Evolutionary conservation across 2,113 vertebrate species (phyloP), one percentile per base, ranked within the genome.

Genomic region (Nettapus auritus): DNA sequence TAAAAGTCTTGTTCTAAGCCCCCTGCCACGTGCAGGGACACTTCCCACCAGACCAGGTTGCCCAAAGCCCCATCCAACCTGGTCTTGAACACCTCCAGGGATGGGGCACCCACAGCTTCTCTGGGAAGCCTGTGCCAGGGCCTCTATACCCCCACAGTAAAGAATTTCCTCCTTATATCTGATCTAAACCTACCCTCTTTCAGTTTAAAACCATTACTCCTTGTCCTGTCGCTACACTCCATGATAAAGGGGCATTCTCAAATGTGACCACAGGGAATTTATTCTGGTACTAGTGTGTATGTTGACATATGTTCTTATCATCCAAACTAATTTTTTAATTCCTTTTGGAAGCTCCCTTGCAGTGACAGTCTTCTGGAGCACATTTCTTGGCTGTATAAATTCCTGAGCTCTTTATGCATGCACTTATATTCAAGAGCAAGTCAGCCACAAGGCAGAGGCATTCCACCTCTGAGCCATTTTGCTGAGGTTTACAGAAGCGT

Each of bases 381-480:
- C 13, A 18, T 76, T 94, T 93, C 66, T 64, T 84, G 52, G 34
- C 26, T 29, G 6, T 52, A 59, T 33, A 84, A 89, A 82, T 73
- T 86, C 69, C 21, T 79, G 56, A 56, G 69, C 76, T 89, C 4
- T 69, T 93, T 56, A n/a, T 64, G 57, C 57, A 48, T n/a, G 53
- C 38, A 34, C 73, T 94, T 78, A 53, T 88, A 70, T 94, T 86
- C 69, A 60, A 90, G 60, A 64, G 73, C 46, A 88, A 92, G 57
- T 46, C 34, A 70, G 64, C 40, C 8, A 4, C 56, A 9, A 59
- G 53, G 38, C 66, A 84, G 57, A 92, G 69, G 26, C 9, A 0
- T 68, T 92, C 67, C 81, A 94, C 48, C 53, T 86, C 52, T 0
- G 0, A 95, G 34, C 38, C 86, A 50, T 71, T 92, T 84, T 90